These are phyloP conservation scores for Acipenser ruthenus DNA, from an alignment of 2,797 vertebrate genomes.

Conservation along the genomic window DNA sequence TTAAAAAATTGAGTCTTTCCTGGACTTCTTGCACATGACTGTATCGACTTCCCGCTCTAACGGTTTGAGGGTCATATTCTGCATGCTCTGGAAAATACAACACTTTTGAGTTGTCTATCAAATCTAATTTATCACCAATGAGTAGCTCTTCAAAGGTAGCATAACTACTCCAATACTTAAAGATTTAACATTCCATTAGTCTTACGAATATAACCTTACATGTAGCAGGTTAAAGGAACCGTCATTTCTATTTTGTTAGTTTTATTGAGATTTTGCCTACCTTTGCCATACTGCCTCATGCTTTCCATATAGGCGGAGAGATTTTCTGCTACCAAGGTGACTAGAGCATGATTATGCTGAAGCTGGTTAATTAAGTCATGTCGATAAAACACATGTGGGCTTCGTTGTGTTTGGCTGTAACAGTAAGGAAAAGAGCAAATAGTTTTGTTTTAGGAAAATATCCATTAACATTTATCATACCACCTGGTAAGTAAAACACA, in stretches of 20 bases:
- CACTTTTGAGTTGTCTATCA: too few relatives aligned
- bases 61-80: conserved; percentile 96
- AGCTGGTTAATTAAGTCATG: conserved; percentile 99
- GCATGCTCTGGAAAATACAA: conserved; percentile 67
- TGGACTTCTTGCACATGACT: conserved; percentile 98
- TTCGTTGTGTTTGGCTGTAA: conserved; percentile 92
- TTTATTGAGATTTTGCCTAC: conserved; percentile 45
- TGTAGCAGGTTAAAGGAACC: too few relatives aligned
- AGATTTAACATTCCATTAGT: too few relatives aligned
- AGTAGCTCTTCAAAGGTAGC: too few relatives aligned
- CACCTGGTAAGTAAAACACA: too few relatives aligned
- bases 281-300: conserved; percentile 96
- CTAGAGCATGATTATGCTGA: conserved; percentile 96
- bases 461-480: too few relatives aligned
- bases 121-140: too few relatives aligned
- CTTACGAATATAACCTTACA: too few relatives aligned
- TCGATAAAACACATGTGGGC: conserved; percentile 95
- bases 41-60: conserved; percentile 91
- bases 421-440: too few relatives aligned
- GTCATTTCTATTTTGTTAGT: too few relatives aligned
- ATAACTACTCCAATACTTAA: too few relatives aligned
- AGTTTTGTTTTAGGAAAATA: too few relatives aligned
- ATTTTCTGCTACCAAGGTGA: conserved; percentile 96
- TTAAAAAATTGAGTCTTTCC: conserved; percentile 92
- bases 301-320: conserved; percentile 98